Conservation (phyloP, 1,140 invertebrate species). For the Bombus soroeensis region DNA sequence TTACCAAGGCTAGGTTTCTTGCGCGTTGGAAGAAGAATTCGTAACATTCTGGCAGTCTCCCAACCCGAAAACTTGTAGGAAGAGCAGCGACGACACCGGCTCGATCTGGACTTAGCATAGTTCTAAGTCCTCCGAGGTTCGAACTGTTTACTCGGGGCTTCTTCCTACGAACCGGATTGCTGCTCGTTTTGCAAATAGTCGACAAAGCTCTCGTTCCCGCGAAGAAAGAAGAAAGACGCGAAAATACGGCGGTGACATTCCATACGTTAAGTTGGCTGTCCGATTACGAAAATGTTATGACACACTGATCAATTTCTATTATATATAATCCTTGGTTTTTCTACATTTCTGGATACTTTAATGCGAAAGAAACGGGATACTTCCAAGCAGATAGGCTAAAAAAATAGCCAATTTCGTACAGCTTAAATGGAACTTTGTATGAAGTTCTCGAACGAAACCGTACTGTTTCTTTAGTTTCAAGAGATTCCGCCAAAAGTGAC, state of each 20-base stretch:
- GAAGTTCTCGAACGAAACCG: too few relatives aligned
- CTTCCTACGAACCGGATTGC: not conserved
- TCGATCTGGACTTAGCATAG: not conserved
- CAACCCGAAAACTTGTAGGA: not conserved
- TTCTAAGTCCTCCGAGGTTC: not conserved
- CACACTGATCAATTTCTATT: too few relatives aligned
- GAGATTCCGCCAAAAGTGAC: too few relatives aligned
- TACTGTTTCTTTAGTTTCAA: too few relatives aligned
- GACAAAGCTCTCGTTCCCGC: too few relatives aligned
- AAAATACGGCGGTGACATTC: not conserved
- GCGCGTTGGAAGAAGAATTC: slow-evolving; percentile 15
- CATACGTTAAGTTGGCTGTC: too few relatives aligned
- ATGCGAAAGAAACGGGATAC: too few relatives aligned
- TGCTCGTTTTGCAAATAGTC: not conserved
- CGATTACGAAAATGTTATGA: not conserved
- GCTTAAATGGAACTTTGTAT: too few relatives aligned
- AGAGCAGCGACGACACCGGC: not conserved
- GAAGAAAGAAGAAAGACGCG: not conserved
- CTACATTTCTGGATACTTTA: too few relatives aligned
- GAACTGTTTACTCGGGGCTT: not conserved
- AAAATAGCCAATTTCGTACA: too few relatives aligned
- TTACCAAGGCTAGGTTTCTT: slow-evolving; percentile 10
- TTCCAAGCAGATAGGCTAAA: too few relatives aligned
- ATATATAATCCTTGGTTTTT: too few relatives aligned
- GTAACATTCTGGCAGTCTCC: slow-evolving; percentile 25